Evolutionary conservation across 2,888 invertebrate genomes (phyloP).

Genomic region (Cerastis rubricosa): DNA sequence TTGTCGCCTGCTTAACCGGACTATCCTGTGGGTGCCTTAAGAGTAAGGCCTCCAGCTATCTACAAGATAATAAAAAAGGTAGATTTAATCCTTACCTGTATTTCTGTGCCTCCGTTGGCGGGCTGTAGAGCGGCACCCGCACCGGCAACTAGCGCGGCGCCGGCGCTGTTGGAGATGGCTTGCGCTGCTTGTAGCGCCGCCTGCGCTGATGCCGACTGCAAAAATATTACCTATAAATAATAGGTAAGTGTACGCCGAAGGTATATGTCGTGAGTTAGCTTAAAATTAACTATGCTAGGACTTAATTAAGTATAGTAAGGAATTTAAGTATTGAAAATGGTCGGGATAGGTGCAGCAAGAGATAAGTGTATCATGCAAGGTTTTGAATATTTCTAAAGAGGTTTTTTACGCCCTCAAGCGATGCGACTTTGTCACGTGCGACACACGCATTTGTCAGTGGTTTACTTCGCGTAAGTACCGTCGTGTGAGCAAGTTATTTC

Average conservation of each 20-base stretch:
- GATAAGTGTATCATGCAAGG: neutral
- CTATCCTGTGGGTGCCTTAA: too few species aligned
- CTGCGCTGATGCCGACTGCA: slow-evolving; percentile 95
- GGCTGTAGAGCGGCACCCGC: slow-evolving; percentile 92
- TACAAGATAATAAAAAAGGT: neutral
- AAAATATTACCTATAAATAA: slow-evolving; percentile 74
- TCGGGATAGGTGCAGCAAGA: neutral
- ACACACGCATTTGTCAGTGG: neutral
- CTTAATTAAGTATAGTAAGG: slow-evolving; percentile 30
- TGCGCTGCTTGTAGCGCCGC: slow-evolving; percentile 96
- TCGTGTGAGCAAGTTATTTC: neutral
- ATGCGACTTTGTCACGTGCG: neutral
- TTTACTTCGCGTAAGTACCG: neutral
- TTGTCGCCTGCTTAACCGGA: too few species aligned
- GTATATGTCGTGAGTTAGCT: slow-evolving; percentile 50
- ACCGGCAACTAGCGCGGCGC: slow-evolving; percentile 92
- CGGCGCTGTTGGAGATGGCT: slow-evolving; percentile 93
- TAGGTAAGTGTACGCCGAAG: slow-evolving; percentile 65
- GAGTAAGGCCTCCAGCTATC: too few species aligned
- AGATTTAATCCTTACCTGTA: slow-evolving; percentile 80
- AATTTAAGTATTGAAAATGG: neutral
- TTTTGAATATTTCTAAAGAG: neutral
- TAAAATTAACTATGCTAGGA: slow-evolving; percentile 33
- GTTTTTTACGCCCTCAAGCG: neutral
- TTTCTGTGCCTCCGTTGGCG: slow-evolving; percentile 90